Evolutionary conservation across 2,888 invertebrate species (phyloP), one percentile per base, ranked within the genome.

Genomic region (Leptarthrus brevirostris): DNA sequence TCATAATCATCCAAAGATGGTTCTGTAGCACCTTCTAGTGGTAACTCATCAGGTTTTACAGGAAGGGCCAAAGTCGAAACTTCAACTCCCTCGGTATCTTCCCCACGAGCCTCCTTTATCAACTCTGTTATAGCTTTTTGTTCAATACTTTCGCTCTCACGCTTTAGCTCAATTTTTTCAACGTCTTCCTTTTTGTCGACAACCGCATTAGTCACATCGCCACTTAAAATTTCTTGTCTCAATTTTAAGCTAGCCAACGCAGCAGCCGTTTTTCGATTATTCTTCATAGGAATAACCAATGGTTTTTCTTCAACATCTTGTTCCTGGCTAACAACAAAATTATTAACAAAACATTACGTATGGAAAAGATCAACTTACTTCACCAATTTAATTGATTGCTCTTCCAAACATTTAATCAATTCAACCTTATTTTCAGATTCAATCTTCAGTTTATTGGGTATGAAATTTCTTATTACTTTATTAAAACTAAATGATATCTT

Each of bases 401-500:
- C 91, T 84, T 94, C 93, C 2, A 94, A 85, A 80, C 92, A 93
- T 80, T 93, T 92, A 73, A 94, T 92, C 58, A 90, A 88, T 80
- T 94, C 92, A 6, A 83, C 78, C 78, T 87, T 88, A 79, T 87
- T 87, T 74, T 89, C 88, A 72, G 86, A 85, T 79, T 81, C 79
- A 34, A 80, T 76, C 77, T 81, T 78, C 61, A 72, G 66, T 75
- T 81, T 81, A 34, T 61, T 77, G 2, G 78, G 70, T 47, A 87
- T 79, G 8, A 89, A 78, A 73, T 82, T 83, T 78, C 89, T 90
- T 3, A 84, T 81, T 0, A 89, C 86, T 87, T 93, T 94, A 79
- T 87, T 89, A 85, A 94, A 94, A 58, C 92, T 90, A 83, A 94
- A 94, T 0, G 93, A 93, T 81, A 94, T 90, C 82, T 93, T 93